Evolutionary conservation across 2,888 invertebrate genomes (phyloP), one percentile per base, ranked within the genome.

Genomic region (Cremastobaeus sp.): DNA sequence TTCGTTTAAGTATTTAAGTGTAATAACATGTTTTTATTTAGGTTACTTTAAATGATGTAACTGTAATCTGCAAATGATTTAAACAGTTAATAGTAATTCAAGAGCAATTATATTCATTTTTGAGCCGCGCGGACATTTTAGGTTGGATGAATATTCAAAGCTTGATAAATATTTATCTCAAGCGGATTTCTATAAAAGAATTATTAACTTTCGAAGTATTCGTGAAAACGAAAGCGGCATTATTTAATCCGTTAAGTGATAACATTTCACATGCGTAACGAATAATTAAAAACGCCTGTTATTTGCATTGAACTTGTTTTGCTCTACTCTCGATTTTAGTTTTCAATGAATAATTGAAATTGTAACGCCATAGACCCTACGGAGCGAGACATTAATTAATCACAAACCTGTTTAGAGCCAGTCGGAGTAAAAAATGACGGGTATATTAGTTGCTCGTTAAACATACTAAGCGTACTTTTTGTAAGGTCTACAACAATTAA

Each of bases 21-120:
- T 72, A 65, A 72, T 65, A 59, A 47, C 20, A 65, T 25, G 45
- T 59, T 71, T 52, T 55, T 32, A 39, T 52, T 50, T 39, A 50
- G 32, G 59, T 59, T 59, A 12, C 32, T 45, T 55, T 71, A 71
- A 72, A 17, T 54, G 39, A 59, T 59, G 47, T 59, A 65, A 72
- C 65, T 65, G 59, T 72, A 72, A 47, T 52, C 4, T 52, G 39
- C n/a, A 21, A 65, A 65, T 37, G 21, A 57, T 43, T 64, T 59
- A 35, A 65, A 50, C 57, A 57, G 71, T 57, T 64, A 70, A 48
- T 55, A 41, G 47, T 62, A 39, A 37, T n/a, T n/a, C n/a, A n/a
- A n/a, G n/a, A 68, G 1, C 45, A 68, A 45, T 68, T 50, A 14
- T 3, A n/a, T 32, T 32, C 32, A 32, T 3, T 3, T 32, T 32